phyloP scores from a whole-genome alignment of 2,888 invertebrate genomes.

The Pelosia muscerda region DNA sequence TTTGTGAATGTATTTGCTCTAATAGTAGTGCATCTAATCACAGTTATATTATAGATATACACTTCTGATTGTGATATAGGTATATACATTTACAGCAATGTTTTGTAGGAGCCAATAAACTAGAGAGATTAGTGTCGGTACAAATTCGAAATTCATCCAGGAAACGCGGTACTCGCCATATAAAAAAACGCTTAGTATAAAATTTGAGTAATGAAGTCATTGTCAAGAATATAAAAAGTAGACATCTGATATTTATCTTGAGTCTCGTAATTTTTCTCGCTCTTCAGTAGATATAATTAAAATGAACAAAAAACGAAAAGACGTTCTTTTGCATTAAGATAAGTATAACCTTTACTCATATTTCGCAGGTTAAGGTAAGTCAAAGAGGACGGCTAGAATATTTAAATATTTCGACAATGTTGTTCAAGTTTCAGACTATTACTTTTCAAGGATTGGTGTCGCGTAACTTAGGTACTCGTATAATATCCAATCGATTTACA shows the following conservation, averaged over 20 bases:
- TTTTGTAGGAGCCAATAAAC: too few relatives aligned
- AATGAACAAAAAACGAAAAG: neutral
- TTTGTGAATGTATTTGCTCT: too few relatives aligned
- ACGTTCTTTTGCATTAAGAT: neutral
- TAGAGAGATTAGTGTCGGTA: too few relatives aligned
- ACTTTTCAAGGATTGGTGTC: neutral
- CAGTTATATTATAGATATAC: too few relatives aligned
- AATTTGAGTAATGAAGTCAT: too few relatives aligned
- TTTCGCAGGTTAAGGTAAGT: constrained; percentile 13
- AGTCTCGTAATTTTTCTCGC: neutral
- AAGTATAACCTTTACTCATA: constrained; percentile 3
- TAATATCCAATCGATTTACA: neutral
- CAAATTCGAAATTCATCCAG: too few relatives aligned
- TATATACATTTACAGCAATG: too few relatives aligned
- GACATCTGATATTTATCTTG: neutral
- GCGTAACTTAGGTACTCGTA: constrained; percentile 9
- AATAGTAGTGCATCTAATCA: too few relatives aligned
- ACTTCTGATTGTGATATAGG: too few relatives aligned
- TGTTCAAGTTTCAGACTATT: constrained; percentile 6
- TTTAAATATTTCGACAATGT: constrained; percentile 9
- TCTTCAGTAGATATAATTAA: neutral
- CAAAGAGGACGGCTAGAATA: constrained; percentile 12
- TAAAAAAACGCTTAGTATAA: too few relatives aligned
- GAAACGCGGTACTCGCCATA: too few relatives aligned
- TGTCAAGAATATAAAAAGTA: neutral